A percentile compares a stretch with the other conserved stretches of the same genome.
Evolutionary conservation across 1,140 invertebrate genomes (phyloP).

Genomic region (Dreissena polymorpha): DNA sequence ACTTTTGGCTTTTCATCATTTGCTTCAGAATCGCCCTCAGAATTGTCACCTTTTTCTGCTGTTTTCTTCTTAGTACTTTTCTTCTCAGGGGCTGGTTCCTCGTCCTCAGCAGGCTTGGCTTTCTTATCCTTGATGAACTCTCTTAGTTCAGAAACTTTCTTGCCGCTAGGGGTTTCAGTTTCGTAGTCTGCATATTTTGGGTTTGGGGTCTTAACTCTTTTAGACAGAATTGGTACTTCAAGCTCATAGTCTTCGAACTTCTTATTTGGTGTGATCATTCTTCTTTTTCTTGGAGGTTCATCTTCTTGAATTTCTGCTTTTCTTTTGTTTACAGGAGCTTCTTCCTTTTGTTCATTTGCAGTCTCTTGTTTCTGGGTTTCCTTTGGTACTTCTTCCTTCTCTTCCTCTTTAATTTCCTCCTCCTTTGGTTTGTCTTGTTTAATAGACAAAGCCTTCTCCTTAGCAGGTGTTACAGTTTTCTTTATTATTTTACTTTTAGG

Average conservation of each 20-base stretch:
- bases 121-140: conserved; percentile 49
- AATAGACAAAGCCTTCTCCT: not conserved
- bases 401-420: conserved; percentile 9
- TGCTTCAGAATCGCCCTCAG: not conserved
- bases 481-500: not conserved
- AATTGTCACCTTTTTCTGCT: not conserved
- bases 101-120: not conserved
- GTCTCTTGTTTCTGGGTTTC: not conserved
- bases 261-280: conserved; percentile 48
- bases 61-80: not conserved
- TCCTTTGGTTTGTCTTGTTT: conserved; percentile 3
- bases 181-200: conserved; percentile 54
- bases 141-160: conserved; percentile 40
- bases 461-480: not conserved
- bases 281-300: conserved; percentile 46
- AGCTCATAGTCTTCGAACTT: conserved; percentile 52
- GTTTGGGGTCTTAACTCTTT: conserved; percentile 45
- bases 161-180: conserved; percentile 22
- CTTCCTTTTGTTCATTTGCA: not conserved
- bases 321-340: conserved; percentile 19
- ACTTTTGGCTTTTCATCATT: conserved; percentile 15
- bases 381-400: not conserved
- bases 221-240: conserved; percentile 27
- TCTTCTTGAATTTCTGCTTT: conserved; percentile 11
- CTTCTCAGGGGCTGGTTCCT: not conserved